A percentile compares a stretch with the other conserved stretches of the same genome.
Evolutionary conservation across 2,888 invertebrate genomes (phyloP).

Genomic region (Unio delphinus): DNA sequence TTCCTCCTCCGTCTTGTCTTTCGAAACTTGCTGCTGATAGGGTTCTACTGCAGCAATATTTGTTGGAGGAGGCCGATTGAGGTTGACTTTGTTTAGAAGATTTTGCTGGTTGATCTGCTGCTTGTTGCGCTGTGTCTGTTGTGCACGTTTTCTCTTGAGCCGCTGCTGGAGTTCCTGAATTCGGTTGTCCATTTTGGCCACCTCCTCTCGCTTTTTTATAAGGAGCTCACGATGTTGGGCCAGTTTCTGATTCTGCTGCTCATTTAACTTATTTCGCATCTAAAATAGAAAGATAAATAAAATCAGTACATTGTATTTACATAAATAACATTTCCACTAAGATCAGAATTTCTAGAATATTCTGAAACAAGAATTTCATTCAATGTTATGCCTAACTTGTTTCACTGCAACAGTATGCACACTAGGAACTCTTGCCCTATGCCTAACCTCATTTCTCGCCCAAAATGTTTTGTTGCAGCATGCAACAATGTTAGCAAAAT

Average conservation of each 20-base stretch:
- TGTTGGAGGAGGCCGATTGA: conserved; percentile 32
- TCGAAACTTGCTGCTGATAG: conserved; percentile 60
- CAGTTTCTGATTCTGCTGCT: conserved; percentile 92
- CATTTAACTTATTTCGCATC: conserved; percentile 96
- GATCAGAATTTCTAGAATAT: background rate
- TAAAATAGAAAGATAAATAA: conserved; percentile 72
- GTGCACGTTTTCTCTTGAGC: conserved; percentile 88
- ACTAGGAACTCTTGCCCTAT: too few species aligned
- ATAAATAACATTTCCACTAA: background rate
- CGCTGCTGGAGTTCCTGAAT: conserved; percentile 95
- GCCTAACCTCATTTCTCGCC: too few species aligned
- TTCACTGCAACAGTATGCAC: too few species aligned
- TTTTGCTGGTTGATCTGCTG: conserved; percentile 30
- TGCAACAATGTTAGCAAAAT: too few species aligned
- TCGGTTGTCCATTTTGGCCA: conserved; percentile 91
- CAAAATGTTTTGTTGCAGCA: too few species aligned
- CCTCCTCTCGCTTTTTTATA: conserved; percentile 90
- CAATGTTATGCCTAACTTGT: too few species aligned
- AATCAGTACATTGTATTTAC: background rate
- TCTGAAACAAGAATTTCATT: too few species aligned
- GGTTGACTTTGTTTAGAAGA: conserved; percentile 29
- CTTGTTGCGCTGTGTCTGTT: conserved; percentile 72
- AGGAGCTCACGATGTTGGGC: conserved; percentile 90
- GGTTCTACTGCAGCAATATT: conserved; percentile 72
- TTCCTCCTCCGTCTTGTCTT: conserved; percentile 42